Percentiles rank a stretch among this genome's conserved stretches.
These are phyloP conservation scores for Drosophila bocki DNA, from an alignment of 1,140 invertebrate species.

Conservation along the genomic window DNA sequence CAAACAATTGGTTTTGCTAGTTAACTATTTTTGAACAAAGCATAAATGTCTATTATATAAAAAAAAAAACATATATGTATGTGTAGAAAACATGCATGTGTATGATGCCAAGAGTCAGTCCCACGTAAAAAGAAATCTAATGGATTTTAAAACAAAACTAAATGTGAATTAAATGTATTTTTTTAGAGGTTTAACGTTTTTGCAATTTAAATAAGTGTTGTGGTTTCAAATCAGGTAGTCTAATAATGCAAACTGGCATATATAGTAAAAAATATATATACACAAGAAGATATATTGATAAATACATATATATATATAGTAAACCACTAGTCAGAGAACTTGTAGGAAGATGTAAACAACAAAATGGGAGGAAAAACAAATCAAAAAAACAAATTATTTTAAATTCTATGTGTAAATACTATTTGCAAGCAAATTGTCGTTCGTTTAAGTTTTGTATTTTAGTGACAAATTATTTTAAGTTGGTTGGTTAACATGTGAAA, in stretches of 20 bases:
- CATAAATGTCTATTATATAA: slow-evolving; percentile 47
- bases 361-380: slow-evolving; percentile 25
- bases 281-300: slow-evolving; percentile 28
- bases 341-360: slow-evolving; percentile 31
- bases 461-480: slow-evolving; percentile 63
- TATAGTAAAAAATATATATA: slow-evolving; percentile 42
- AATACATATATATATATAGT: slow-evolving; percentile 30
- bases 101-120: slow-evolving; percentile 65
- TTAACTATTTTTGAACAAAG: slow-evolving; percentile 49
- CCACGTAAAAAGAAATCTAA: slow-evolving; percentile 60
- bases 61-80: slow-evolving; percentile 7
- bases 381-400: slow-evolving; percentile 40
- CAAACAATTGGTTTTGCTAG: slow-evolving; percentile 16
- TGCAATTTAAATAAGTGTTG: slow-evolving; percentile 69
- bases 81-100: slow-evolving; percentile 15
- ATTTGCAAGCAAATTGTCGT: slow-evolving; percentile 47
- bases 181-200: slow-evolving; percentile 72
- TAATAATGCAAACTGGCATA: slow-evolving; percentile 42
- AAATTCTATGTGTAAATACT: slow-evolving; percentile 57
- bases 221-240: slow-evolving; percentile 77
- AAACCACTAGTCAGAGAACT: slow-evolving; percentile 69
- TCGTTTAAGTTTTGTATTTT: slow-evolving; percentile 53
- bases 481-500: slow-evolving; percentile 46
- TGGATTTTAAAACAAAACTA: slow-evolving; percentile 56
- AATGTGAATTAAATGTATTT: slow-evolving; percentile 77